Evolutionary conservation across 2,888 invertebrate species (phyloP), one percentile per base, ranked within the genome.

Genomic region (Uloborus plumipes): DNA sequence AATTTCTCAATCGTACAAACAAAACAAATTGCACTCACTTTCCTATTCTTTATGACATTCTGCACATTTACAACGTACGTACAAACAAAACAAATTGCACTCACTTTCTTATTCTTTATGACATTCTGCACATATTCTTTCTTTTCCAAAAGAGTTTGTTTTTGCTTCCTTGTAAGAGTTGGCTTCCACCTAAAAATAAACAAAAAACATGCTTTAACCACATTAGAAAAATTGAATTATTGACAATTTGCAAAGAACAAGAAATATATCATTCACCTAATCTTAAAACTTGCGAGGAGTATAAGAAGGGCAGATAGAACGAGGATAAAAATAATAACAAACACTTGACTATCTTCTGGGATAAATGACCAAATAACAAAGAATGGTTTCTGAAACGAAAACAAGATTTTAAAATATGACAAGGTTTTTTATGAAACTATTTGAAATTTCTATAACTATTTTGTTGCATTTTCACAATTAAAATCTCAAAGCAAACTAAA

Each of bases 41-140:
- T n/a, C n/a, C n/a, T n/a, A n/a, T n/a, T n/a, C n/a, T n/a, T n/a
- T n/a, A n/a, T n/a, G n/a, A n/a, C n/a, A n/a, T n/a, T n/a, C n/a
- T n/a, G n/a, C n/a, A n/a, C n/a, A n/a, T n/a, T n/a, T n/a, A n/a
- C n/a, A n/a, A n/a, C n/a, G n/a, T n/a, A n/a, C 4, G 26, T 26
- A 26, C 26, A 3, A 39, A 39, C 39, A 39, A 7, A 39, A 39
- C 26, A 53, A 55, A 55, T 18, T 20, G 18, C 18, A 72, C 73
- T 85, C 87, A 90, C 90, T 89, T 90, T 90, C 86, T 89, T 89
- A 51, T 87, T 86, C 77, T 89, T 90, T 22, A 90, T 89, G 18
- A 88, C 88, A 39, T 87, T 88, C 74, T 88, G 88, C 13, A 91
- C 89, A 86, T 89, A 89, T 49, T 89, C 89, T 78, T 88, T 87